Percentiles rank a stretch among this genome's conserved stretches.
These are phyloP conservation scores for Drosophila pandora DNA, from an alignment of 1,140 invertebrate species.

Conservation along the genomic window DNA sequence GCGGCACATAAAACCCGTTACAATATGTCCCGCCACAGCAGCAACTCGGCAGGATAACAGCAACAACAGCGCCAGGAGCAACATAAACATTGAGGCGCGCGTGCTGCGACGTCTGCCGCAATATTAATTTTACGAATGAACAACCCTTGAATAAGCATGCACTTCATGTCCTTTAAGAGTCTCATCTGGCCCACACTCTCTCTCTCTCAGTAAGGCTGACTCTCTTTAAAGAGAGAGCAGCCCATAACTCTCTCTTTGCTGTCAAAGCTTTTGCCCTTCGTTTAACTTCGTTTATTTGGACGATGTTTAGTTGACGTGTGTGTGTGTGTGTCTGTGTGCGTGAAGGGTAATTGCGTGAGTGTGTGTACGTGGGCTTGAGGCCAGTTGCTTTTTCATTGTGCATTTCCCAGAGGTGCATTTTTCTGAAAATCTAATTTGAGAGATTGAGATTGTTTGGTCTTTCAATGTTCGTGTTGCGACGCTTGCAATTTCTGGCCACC, in stretches of 20 bases:
- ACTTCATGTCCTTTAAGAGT: slow-evolving; percentile 70
- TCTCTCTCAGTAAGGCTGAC: background rate
- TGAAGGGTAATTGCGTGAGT: slow-evolving; percentile 4
- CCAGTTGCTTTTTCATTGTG: slow-evolving; percentile 77
- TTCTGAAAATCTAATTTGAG: slow-evolving; percentile 83
- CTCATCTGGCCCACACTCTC: slow-evolving; percentile 3
- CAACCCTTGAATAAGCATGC: slow-evolving; percentile 82
- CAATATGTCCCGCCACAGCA: slow-evolving; percentile 62
- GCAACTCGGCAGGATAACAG: slow-evolving; percentile 16
- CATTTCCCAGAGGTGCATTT: slow-evolving; percentile 83
- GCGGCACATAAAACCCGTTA: slow-evolving; percentile 64
- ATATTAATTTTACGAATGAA: slow-evolving; percentile 83
- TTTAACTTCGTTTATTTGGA: slow-evolving; percentile 24
- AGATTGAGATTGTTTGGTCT: slow-evolving; percentile 83
- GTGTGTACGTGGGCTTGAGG: slow-evolving; percentile 40
- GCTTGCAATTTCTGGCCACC: slow-evolving; percentile 72
- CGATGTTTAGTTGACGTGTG: slow-evolving; percentile 4
- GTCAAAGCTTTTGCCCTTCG: slow-evolving; percentile 34
- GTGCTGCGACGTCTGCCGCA: slow-evolving; percentile 71
- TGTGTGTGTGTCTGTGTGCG: background rate
- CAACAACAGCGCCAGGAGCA: slow-evolving; percentile 49
- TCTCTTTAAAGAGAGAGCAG: background rate
- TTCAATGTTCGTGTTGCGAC: slow-evolving; percentile 79
- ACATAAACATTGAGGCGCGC: slow-evolving; percentile 79
- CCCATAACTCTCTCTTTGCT: background rate